Evolutionary conservation across 2,888 invertebrate species (phyloP), one percentile per base, ranked within the genome.

Genomic region (Apotomis capreana): DNA sequence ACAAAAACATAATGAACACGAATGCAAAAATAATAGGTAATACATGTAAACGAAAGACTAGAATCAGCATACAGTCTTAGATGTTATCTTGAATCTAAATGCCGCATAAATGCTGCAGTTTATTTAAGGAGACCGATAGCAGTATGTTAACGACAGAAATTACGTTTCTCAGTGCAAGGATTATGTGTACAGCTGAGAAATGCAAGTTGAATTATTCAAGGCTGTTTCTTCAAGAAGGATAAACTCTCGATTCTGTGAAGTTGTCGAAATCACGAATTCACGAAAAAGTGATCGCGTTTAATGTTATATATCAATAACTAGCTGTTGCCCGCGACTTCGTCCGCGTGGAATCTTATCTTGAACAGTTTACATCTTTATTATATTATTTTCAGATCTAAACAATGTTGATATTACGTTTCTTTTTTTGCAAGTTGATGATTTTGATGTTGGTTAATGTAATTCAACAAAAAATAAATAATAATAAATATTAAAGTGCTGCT

Each of bases 51-150:
- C 26, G 54, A 61, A 61, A 40, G 37, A 15, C 10, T 12, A 52
- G 61, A 54, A 68, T 52, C 67, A 51, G 40, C 55, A 71, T 36
- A 51, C 49, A 57, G 49, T 9, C 26, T 6, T 15, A 57, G 40
- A 69, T 51, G 51, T 55, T 67, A 71, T 71, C 71, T 60, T 15
- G 54, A 26, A 70, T 70, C n/a, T 71, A 61, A 61, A 57, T 71
- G 58, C 26, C 57, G 67, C 61, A 67, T 58, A 62, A 57, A 51
- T 44, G 40, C 36, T 44, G 71, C 71, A 71, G 71, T 62, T 60
- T 71, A 65, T 70, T 65, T 52, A 60, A 67, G 61, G 26, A 51
- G 51, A 71, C 49, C 26, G 70, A 71, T 71, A 71, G 37, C 55
- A 61, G 36, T 51, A 65, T 60, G 49, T 70, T 70, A 60, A 60